phyloP scores from a whole-genome alignment of 2,113 vertebrate species.

The Cryptomyrus ogoouensis region DNA sequence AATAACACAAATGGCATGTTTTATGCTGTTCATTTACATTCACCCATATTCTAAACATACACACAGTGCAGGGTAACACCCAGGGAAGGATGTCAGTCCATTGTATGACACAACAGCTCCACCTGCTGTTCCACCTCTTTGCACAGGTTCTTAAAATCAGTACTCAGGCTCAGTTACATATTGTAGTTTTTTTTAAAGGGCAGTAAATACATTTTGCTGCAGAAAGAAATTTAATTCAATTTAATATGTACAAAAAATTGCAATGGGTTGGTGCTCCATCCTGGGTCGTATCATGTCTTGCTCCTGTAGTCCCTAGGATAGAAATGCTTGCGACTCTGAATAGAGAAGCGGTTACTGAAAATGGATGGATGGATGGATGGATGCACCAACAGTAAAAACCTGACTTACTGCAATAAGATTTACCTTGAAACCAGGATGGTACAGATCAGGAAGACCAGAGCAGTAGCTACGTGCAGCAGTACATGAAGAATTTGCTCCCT shows the following conservation, averaged over 20 bases:
- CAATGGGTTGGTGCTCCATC: background rate
- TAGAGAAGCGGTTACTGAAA: background rate
- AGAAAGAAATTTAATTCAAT: background rate
- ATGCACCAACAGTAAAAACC: background rate
- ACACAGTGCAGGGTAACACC: background rate
- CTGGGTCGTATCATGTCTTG: background rate
- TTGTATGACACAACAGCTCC: background rate
- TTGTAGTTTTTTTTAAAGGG: background rate
- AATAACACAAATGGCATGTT: background rate
- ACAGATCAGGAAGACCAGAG: background rate
- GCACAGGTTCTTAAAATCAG: background rate
- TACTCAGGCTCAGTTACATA: background rate
- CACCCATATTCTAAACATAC: background rate
- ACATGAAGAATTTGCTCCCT: background rate
- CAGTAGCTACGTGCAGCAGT: background rate
- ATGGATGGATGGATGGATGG: background rate
- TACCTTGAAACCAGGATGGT: background rate
- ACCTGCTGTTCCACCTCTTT: background rate
- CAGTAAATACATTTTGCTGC: background rate
- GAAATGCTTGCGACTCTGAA: background rate
- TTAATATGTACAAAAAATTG: background rate
- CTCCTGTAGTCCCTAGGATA: background rate
- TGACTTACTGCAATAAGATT: background rate
- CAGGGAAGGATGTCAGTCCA: background rate
- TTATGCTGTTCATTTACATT: background rate